Conservation (phyloP, 2,888 invertebrate species). For the Scaptodrosophila latifasciaeformis region DNA sequence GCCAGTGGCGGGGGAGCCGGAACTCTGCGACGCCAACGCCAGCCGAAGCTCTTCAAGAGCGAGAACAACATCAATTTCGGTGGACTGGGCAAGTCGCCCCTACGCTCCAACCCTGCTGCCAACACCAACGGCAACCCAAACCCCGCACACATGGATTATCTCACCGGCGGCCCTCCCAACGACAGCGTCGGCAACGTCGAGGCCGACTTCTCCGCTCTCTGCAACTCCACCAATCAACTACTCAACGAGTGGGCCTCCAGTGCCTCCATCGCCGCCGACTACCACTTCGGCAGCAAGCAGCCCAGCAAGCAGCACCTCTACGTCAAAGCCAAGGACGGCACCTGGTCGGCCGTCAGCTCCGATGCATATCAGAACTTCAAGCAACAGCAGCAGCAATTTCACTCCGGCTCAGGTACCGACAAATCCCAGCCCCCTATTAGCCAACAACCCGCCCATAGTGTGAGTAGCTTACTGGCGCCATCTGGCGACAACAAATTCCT, state of each 20-base stretch:
- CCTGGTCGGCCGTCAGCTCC: slow-evolving; percentile 73
- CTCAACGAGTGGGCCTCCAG: slow-evolving; percentile 71
- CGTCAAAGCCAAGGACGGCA: slow-evolving; percentile 74
- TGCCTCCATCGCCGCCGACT: slow-evolving; percentile 66
- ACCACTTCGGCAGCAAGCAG: slow-evolving; percentile 72
- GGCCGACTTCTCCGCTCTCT: slow-evolving; percentile 59
- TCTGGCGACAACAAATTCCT: slow-evolving; percentile 73
- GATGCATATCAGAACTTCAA: slow-evolving; percentile 72
- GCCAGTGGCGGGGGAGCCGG: slow-evolving; percentile 69
- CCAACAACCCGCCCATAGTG: slow-evolving; percentile 43
- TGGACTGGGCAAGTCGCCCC: slow-evolving; percentile 44
- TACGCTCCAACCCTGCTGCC: slow-evolving; percentile 10
- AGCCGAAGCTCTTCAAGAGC: slow-evolving; percentile 74
- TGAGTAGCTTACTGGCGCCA: slow-evolving; percentile 34
- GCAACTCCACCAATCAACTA: slow-evolving; percentile 71
- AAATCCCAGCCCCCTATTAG: slow-evolving; percentile 34
- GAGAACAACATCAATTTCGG: slow-evolving; percentile 73
- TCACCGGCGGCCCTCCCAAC: slow-evolving; percentile 50
- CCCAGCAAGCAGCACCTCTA: slow-evolving; percentile 74
- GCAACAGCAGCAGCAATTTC: slow-evolving; percentile 61
- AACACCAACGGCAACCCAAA: slow-evolving; percentile 37
- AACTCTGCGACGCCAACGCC: slow-evolving; percentile 73
- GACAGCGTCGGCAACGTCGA: slow-evolving; percentile 35
- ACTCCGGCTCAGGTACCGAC: slow-evolving; percentile 62
- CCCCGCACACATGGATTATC: slow-evolving; percentile 54